Evolutionary conservation across 2,888 invertebrate species (phyloP).

Genomic region (Hartigia nigra): DNA sequence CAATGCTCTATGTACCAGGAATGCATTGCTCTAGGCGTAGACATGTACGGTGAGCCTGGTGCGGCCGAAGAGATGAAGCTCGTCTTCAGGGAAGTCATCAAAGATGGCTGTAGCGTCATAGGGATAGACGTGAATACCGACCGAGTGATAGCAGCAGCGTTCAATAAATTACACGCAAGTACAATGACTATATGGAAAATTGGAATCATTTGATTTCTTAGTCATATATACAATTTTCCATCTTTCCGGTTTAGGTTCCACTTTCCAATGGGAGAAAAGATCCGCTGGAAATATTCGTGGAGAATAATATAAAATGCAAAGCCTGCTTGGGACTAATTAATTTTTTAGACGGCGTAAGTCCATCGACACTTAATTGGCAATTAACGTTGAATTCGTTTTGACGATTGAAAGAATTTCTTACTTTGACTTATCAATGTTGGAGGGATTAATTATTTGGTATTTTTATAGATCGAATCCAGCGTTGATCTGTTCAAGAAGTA

Average conservation of each 20-base stretch:
- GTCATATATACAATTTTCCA: background rate
- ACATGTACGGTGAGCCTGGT: conserved; percentile 48
- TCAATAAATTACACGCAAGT: conserved; percentile 78
- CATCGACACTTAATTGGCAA: background rate
- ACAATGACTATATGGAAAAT: background rate
- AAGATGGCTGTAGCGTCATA: conserved; percentile 74
- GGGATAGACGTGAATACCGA: conserved; percentile 70
- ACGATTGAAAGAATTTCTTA: background rate
- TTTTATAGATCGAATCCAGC: conserved; percentile 42
- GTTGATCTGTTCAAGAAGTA: conserved; percentile 71
- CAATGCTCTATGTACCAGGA: conserved; percentile 47
- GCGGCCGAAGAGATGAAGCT: conserved; percentile 47
- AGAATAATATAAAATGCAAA: conserved; percentile 42
- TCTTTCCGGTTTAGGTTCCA: conserved; percentile 19
- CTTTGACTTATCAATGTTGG: background rate
- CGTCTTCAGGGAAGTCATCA: conserved; percentile 45
- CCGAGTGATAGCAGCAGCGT: conserved; percentile 71
- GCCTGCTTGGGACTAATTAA: conserved; percentile 47
- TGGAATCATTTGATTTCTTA: background rate
- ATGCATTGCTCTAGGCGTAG: conserved; percentile 49
- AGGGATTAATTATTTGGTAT: background rate
- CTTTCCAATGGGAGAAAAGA: conserved; percentile 27
- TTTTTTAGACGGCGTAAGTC: conserved; percentile 50
- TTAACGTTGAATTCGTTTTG: background rate
- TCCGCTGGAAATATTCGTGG: conserved; percentile 37